These are phyloP conservation scores for roundworm (Caenorhabditis elegans) DNA, from an alignment of 1,140 invertebrate genomes.

Conservation along the genomic window WBcel235 BX284604.4:9928001-9928500, in stretches of 20 bases:
- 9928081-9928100: no score
- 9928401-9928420: no score
- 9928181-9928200: conserved; percentile 19
- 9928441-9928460: background rate
- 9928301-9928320: background rate
- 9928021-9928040: no score
- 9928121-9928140: no score
- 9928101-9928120: no score
- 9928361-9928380: background rate
- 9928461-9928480: background rate
- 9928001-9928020: no score
- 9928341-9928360: background rate
- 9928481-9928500: background rate
- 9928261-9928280: no score
- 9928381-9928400: background rate
- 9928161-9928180: conserved; percentile 9
- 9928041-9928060: no score
- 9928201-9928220: conserved; percentile 22
- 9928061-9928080: no score
- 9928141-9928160: conserved; percentile 17
- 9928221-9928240: background rate
- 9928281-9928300: background rate
- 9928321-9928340: background rate
- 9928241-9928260: background rate
- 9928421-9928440: no score